phyloP scores from a whole-genome alignment of 1,140 invertebrate genomes.

The Zaprionus tsacasi region DNA sequence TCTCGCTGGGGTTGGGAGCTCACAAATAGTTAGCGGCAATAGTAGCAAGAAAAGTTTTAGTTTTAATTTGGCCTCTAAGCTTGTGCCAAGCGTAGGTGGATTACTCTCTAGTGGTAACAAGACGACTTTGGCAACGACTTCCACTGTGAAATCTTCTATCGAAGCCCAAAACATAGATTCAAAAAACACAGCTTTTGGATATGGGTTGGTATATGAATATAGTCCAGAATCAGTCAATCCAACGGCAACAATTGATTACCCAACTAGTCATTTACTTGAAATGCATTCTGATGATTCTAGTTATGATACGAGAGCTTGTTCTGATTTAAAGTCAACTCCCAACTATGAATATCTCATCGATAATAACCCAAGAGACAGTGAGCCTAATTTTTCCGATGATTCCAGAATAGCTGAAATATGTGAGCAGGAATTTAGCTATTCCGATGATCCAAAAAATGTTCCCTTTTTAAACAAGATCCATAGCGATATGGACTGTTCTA shows the following conservation, averaged over 20 bases:
- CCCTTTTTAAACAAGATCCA: constrained; percentile 9
- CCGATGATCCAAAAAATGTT: constrained; percentile 21
- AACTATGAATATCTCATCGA: constrained; percentile 16
- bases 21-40: constrained; percentile 29
- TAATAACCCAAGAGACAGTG: constrained; percentile 28
- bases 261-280: background rate
- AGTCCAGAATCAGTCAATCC: background rate
- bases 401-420: constrained; percentile 8
- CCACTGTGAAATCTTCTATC: background rate
- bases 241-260: background rate
- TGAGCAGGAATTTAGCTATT: constrained; percentile 48
- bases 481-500: background rate
- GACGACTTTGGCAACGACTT: constrained; percentile 4
- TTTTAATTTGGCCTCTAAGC: constrained; percentile 73
- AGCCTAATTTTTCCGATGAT: background rate
- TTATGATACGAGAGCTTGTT: background rate
- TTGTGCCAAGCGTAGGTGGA: constrained; percentile 70
- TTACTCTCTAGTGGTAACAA: constrained; percentile 50
- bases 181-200: constrained; percentile 10
- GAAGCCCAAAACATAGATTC: background rate
- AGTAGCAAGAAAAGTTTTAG: constrained; percentile 64
- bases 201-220: constrained; percentile 12
- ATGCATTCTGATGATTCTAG: background rate
- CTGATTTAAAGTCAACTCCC: constrained; percentile 8
- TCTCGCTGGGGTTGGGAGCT: constrained; percentile 54